phyloP scores from a whole-genome alignment of 2,797 vertebrate genomes.

The Tiaroga cobitis region DNA sequence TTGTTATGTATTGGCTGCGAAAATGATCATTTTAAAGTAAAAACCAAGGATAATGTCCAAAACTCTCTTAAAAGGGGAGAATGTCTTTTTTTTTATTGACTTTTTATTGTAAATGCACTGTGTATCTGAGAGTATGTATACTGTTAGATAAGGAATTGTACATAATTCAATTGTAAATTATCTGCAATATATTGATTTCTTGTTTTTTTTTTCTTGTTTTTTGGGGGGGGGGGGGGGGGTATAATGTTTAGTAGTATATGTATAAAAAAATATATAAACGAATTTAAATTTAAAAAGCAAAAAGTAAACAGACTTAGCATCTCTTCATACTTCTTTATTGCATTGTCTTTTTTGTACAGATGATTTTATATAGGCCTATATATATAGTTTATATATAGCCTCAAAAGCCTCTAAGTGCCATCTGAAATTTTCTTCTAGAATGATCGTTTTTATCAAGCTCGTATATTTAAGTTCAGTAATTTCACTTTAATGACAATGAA shows the following conservation, averaged over 20 bases:
- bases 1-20: slow-evolving; percentile 10
- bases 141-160: slow-evolving; percentile 83
- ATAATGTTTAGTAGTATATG: slow-evolving; percentile 79
- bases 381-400: too few species aligned
- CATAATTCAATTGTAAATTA: slow-evolving; percentile 87
- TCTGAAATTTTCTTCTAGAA: too few species aligned
- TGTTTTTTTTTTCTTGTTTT: slow-evolving; percentile 28
- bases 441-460: too few species aligned
- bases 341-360: slow-evolving; percentile 79
- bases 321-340: slow-evolving; percentile 72
- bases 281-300: slow-evolving; percentile 76
- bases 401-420: too few species aligned
- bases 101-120: slow-evolving; percentile 72
- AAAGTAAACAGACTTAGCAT: slow-evolving; percentile 78
- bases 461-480: too few species aligned
- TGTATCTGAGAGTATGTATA: slow-evolving; percentile 74
- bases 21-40: slow-evolving; percentile 25
- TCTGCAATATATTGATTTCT: slow-evolving; percentile 83
- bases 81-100: slow-evolving; percentile 67
- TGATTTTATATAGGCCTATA: slow-evolving; percentile 73
- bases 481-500: too few species aligned
- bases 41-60: slow-evolving; percentile 1
- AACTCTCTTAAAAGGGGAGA: slow-evolving; percentile 35
- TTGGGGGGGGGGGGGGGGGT: slow-evolving; percentile 57
- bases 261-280: slow-evolving; percentile 35